A percentile compares a stretch with the other conserved stretches of the same genome.
phyloP scores from a whole-genome alignment of 2,113 vertebrate genomes.

The Enhydra lutris region DNA sequence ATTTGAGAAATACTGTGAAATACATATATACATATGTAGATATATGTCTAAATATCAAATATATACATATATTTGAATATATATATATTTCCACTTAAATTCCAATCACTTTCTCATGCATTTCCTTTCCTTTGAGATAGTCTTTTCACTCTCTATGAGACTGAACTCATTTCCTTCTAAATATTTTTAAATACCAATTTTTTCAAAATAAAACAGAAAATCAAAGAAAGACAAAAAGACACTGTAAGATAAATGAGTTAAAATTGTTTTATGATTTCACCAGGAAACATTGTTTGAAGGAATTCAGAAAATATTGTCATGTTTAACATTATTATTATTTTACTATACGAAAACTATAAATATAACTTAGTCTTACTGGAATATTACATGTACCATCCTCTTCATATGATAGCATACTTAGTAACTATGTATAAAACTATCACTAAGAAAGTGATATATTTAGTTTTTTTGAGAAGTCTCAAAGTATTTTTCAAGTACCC shows the following conservation, averaged over 20 bases:
- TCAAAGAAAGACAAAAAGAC: background rate
- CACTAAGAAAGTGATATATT: background rate
- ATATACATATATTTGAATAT: no score
- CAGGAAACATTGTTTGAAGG: background rate
- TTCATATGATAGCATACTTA: background rate
- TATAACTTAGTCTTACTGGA: background rate
- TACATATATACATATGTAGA: no score
- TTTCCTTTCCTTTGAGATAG: background rate
- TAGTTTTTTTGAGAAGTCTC: background rate
- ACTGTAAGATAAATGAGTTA: background rate
- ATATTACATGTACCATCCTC: background rate
- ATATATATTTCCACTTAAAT: background rate
- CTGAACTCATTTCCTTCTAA: background rate
- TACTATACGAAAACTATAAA: background rate
- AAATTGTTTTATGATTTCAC: background rate
- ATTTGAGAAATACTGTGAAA: background rate
- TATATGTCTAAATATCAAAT: no score
- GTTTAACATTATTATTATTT: background rate
- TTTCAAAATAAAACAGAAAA: background rate
- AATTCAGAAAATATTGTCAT: background rate
- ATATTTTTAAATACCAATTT: background rate
- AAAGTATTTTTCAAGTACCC: background rate
- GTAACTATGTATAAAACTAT: background rate
- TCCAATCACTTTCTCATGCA: background rate
- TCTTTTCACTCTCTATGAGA: background rate